Base-by-base conservation (phyloP, 1,140 invertebrate species). In the Macrotrachela quadricornifera region DNA sequence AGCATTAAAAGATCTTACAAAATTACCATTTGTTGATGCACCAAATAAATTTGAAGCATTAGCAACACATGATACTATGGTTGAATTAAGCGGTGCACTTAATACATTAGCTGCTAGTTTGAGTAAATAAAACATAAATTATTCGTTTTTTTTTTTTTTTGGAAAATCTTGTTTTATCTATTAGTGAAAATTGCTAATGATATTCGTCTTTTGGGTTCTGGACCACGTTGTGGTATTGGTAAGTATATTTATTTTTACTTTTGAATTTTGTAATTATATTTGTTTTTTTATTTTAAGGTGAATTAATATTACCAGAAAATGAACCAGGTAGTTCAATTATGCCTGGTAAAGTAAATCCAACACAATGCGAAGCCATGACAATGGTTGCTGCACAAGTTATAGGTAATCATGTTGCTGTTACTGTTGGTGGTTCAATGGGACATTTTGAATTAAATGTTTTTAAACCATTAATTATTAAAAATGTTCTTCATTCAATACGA, bases 381-480 rank as follows among this genome's bases (percentile, higher is more conserved):
- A 99, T 99, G 94, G 80, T 96, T 1, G 83, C 85, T 16, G 85
- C 87, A 38, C 92, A 99, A 72, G 86, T 97, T 18, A 94, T 96
- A 81, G 91, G 91, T 39, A 99, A 99, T 71, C 83, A 96, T 66
- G 85, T 92, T 13, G 90, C 92, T 0, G 80, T 85, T 10, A 83
- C 82, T 1, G 64, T 97, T 42, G 90, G 86, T 43, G 90, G 86
- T n/a, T 81, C 82, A 56, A 92, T 90, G 61, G 94, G 94, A 3
- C 92, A 99, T 71, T 96, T 99, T 73, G 91, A 99, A 71, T 74
- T 99, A 9, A 99, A 99, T 70, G 92, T 97, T 0, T 99, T 95
- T 73, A 97, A 96, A 67, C 90, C 94, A 0, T 75, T 97, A 72
- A 95, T 99, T 49, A 85, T 94, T 6, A 76, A 83, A n/a, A 99